Evolutionary conservation across 2,888 invertebrate species (phyloP).

Genomic region (Limnephilus lunatus): DNA sequence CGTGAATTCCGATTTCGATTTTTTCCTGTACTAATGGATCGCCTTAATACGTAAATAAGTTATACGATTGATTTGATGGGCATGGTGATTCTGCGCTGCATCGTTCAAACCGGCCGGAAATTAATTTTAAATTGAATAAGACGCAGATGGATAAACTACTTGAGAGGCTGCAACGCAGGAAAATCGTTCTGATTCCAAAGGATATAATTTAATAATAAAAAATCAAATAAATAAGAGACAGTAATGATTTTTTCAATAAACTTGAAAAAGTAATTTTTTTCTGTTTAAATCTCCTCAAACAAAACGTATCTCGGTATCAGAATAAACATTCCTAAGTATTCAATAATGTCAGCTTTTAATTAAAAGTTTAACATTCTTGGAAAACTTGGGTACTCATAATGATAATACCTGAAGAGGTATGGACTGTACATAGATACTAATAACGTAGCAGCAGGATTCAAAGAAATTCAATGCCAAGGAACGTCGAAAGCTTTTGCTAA

Average conservation of each 20-base stretch:
- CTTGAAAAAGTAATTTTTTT: not conserved
- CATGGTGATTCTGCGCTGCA: not conserved
- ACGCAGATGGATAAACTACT: not conserved
- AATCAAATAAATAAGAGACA: not conserved
- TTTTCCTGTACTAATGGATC: too few relatives aligned
- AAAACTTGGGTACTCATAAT: not conserved
- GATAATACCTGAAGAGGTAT: not conserved
- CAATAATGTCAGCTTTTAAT: not conserved
- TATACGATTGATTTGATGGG: not conserved
- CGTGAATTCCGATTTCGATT: too few relatives aligned
- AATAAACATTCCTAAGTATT: not conserved
- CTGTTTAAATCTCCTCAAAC: not conserved
- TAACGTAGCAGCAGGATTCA: not conserved
- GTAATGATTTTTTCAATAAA: not conserved
- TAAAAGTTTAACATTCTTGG: not conserved
- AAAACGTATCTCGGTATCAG: not conserved
- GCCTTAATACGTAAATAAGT: too few relatives aligned
- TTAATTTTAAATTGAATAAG: not conserved
- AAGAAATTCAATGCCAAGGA: not conserved
- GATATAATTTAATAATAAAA: not conserved
- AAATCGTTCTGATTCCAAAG: not conserved
- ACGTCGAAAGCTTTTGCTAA: not conserved
- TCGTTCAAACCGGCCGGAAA: not conserved
- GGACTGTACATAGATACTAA: not conserved
- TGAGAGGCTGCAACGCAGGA: not conserved